Conservation (phyloP, 2,888 invertebrate genomes). For the Hedychridium roseum region DNA sequence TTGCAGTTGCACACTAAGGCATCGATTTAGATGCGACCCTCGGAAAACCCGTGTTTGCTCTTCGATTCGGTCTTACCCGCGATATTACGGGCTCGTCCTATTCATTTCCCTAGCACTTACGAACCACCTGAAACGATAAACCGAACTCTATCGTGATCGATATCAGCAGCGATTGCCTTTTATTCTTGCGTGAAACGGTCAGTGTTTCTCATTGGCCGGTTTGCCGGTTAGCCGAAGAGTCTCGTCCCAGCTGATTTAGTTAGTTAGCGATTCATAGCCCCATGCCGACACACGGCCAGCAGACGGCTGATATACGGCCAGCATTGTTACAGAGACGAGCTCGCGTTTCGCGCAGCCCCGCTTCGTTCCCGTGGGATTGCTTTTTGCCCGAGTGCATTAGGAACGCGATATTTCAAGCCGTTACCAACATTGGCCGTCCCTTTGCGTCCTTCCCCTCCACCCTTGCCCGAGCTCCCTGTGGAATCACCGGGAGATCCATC, state of each 20-base stretch:
- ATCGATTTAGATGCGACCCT: too few relatives aligned
- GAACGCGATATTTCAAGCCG: conserved; percentile 45
- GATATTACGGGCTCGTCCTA: too few relatives aligned
- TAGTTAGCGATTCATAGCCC: background rate
- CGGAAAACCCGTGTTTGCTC: too few relatives aligned
- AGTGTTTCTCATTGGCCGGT: conserved; percentile 9
- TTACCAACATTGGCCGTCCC: conserved; percentile 24
- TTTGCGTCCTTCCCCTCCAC: conserved; percentile 2
- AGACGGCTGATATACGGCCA: background rate
- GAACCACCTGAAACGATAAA: too few relatives aligned
- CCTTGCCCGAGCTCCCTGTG: conserved; percentile 9
- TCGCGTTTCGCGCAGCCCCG: too few relatives aligned
- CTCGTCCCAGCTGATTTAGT: background rate
- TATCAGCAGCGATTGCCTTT: too few relatives aligned
- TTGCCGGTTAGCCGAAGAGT: conserved; percentile 5
- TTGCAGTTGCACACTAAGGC: too few relatives aligned
- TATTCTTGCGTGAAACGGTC: background rate
- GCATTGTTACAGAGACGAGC: background rate
- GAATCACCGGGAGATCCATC: conserved; percentile 22
- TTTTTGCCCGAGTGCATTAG: conserved; percentile 46
- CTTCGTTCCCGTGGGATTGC: too few relatives aligned
- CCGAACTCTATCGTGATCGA: too few relatives aligned
- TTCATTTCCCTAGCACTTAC: too few relatives aligned
- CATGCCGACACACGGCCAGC: background rate
- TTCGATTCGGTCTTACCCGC: too few relatives aligned